A percentile compares a stretch with the other conserved stretches of the same genome.
These are phyloP conservation scores for Serilophus lunatus DNA, from an alignment of 2,113 vertebrate genomes.

Conservation along the genomic window DNA sequence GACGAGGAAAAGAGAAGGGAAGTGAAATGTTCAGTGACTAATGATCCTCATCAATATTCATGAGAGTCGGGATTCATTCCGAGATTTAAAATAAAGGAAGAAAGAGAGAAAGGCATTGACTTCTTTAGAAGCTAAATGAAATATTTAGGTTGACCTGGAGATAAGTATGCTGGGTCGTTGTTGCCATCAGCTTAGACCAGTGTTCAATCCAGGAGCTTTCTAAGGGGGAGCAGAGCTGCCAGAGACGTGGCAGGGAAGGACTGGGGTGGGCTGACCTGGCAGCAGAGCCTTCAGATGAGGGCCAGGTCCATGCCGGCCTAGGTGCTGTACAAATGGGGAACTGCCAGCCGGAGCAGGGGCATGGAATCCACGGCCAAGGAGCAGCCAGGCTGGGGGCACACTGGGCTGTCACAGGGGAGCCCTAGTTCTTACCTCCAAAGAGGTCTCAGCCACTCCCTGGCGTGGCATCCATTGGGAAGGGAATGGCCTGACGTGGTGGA, in stretches of 20 bases:
- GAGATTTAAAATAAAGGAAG: conserved; percentile 40
- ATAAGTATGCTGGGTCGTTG: background rate
- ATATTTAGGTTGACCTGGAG: conserved; percentile 60
- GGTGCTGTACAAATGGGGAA: fast-evolving
- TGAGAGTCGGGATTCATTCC: background rate
- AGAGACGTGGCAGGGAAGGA: background rate
- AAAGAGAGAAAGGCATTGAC: conserved; percentile 36
- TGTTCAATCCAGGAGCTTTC: background rate
- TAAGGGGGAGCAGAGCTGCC: fast-evolving
- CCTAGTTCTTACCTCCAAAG: background rate
- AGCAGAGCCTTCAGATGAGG: background rate
- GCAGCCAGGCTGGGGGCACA: background rate
- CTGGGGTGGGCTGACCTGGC: background rate
- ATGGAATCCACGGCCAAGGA: background rate
- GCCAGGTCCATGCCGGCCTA: background rate
- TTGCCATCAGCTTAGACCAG: background rate
- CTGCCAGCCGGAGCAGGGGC: fast-evolving
- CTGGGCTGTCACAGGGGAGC: background rate
- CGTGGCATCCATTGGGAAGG: background rate
- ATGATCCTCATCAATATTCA: conserved; percentile 68
- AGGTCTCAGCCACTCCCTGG: background rate
- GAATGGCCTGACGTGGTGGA: background rate
- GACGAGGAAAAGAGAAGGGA: background rate
- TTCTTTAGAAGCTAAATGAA: conserved; percentile 59
- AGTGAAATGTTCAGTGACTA: conserved; percentile 58